Conservation (phyloP, 2,797 vertebrate species). For the Diceros bicornis region DNA sequence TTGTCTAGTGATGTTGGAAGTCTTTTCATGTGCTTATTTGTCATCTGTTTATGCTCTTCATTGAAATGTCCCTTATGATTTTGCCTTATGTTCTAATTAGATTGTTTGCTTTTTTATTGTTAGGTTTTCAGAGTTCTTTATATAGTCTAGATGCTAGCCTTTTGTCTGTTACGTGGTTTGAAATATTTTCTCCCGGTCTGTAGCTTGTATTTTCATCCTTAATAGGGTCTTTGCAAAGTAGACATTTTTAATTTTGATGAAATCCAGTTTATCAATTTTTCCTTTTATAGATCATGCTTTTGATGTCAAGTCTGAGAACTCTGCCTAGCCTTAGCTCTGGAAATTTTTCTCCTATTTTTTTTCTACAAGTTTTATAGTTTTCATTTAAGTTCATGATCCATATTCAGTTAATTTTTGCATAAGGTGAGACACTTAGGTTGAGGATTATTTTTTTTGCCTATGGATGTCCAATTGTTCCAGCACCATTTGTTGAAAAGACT, state of each 20-base stretch:
- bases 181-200: background rate
- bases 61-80: slow-evolving; percentile 5
- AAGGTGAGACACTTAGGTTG: background rate
- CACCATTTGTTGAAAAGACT: background rate
- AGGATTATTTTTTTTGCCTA: background rate
- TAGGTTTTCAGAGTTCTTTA: slow-evolving; percentile 12
- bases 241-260: background rate
- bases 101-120: background rate
- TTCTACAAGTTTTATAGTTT: slow-evolving; percentile 9
- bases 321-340: background rate
- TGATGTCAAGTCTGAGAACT: background rate
- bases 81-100: background rate
- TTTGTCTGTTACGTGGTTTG: background rate
- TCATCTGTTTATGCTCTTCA: background rate
- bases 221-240: background rate
- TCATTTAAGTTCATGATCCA: background rate
- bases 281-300: background rate
- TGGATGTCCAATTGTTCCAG: background rate
- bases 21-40: background rate
- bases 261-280: background rate
- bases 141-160: background rate
- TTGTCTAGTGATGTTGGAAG: background rate
- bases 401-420: background rate
- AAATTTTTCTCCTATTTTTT: background rate
- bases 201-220: slow-evolving; percentile 9